Evolutionary conservation across 2,888 invertebrate species (phyloP).

Genomic region (Panorpa germanica): DNA sequence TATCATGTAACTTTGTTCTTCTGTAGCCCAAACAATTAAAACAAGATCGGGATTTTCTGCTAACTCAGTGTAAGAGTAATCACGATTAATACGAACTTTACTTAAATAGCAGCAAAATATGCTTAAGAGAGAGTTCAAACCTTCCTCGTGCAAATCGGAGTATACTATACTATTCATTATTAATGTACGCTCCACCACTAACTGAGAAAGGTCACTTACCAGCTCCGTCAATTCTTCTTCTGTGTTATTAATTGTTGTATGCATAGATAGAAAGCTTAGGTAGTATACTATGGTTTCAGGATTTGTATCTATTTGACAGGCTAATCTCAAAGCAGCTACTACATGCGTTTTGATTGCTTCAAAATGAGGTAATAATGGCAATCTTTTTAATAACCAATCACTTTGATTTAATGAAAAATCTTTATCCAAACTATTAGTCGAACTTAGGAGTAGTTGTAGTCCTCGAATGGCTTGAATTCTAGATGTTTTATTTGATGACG

Average conservation of each 20-base stretch:
- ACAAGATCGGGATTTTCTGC: slow-evolving; percentile 60
- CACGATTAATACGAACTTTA: slow-evolving; percentile 32
- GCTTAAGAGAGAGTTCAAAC: slow-evolving; percentile 47
- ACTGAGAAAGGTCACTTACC: slow-evolving; percentile 66
- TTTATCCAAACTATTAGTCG: slow-evolving; percentile 19
- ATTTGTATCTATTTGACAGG: slow-evolving; percentile 80
- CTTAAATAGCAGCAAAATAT: slow-evolving; percentile 60
- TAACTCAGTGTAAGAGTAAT: no score
- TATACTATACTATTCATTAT: no score
- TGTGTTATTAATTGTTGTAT: slow-evolving; percentile 42
- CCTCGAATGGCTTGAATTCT: slow-evolving; percentile 54
- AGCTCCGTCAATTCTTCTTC: slow-evolving; percentile 47
- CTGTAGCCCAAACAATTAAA: slow-evolving; percentile 55
- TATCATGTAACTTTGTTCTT: slow-evolving; percentile 55
- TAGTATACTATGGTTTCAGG: no score
- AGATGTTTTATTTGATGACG: slow-evolving; percentile 61
- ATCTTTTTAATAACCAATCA: slow-evolving; percentile 37
- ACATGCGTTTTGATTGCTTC: slow-evolving; percentile 45
- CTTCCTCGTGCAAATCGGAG: slow-evolving; percentile 29
- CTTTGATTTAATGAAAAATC: slow-evolving; percentile 22
- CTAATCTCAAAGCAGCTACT: slow-evolving; percentile 56
- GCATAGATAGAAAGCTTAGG: no score
- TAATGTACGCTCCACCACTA: slow-evolving; percentile 84
- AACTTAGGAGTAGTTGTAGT: slow-evolving; percentile 44
- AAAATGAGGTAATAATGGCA: slow-evolving; percentile 68